A percentile compares a stretch with the other conserved stretches of the same genome.
Conservation (phyloP, 2,113 vertebrate genomes). For the Gasterosteus nipponicus region DNA sequence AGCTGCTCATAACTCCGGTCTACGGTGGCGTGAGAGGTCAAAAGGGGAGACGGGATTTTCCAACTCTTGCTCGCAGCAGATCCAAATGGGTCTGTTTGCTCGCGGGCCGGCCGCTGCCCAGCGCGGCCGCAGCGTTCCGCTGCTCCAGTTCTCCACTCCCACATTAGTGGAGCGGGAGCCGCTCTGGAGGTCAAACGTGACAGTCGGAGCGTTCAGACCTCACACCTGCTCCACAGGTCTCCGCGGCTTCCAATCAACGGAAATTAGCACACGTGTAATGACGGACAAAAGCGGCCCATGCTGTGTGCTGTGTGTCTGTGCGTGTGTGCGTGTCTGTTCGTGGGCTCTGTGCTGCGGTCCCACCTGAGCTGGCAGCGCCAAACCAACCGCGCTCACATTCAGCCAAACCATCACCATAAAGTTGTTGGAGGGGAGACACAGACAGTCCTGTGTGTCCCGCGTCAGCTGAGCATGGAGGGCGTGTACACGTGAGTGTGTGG, state of each 20-base stretch:
- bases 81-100: conserved; percentile 33
- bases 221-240: conserved; percentile 53
- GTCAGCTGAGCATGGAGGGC: conserved; percentile 54
- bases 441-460: conserved; percentile 72
- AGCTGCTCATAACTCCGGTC: background rate
- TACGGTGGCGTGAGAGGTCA: background rate
- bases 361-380: conserved; percentile 68
- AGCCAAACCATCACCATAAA: conserved; percentile 76
- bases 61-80: conserved; percentile 6
- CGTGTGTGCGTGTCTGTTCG: background rate
- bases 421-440: conserved; percentile 71
- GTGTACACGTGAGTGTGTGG: conserved; percentile 55
- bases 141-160: conserved; percentile 6
- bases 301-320: conserved; percentile 1
- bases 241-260: conserved; percentile 36
- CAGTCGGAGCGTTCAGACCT: conserved; percentile 36
- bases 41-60: conserved; percentile 18
- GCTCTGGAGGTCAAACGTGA: conserved; percentile 25
- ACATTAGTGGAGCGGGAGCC: conserved; percentile 9
- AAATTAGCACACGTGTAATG: conserved; percentile 50
- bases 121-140: conserved; percentile 39
- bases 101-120: conserved; percentile 40
- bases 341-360: conserved; percentile 51
- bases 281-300: conserved; percentile 32
- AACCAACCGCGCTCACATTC: conserved; percentile 62